A percentile compares a stretch with the other conserved stretches of the same genome.
Conservation (phyloP, 2,113 vertebrate species). For the Caracal caracal region DNA sequence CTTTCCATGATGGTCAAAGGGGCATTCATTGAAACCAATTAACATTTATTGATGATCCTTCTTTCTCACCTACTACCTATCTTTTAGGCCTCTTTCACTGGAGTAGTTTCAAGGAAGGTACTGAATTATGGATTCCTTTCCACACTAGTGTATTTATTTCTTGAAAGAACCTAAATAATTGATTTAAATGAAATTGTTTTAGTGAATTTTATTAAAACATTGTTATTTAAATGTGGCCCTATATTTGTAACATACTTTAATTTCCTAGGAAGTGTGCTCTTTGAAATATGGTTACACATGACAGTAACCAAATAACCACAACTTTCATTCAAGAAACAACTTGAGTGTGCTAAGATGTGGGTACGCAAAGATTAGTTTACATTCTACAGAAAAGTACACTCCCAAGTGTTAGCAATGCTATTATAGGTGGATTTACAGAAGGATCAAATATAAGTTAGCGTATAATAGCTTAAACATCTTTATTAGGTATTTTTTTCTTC, state of each 20-base stretch:
- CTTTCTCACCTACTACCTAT: conserved; percentile 32
- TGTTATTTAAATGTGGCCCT: background rate
- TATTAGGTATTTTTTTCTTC: too few relatives aligned
- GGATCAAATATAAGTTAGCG: background rate
- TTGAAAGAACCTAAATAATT: background rate
- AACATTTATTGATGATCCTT: background rate
- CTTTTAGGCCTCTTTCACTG: conserved; percentile 46
- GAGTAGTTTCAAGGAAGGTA: conserved; percentile 49
- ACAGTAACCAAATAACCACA: conserved; percentile 23
- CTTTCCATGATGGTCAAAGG: background rate
- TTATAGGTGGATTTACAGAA: background rate
- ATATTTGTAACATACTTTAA: conserved; percentile 28
- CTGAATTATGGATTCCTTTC: conserved; percentile 5
- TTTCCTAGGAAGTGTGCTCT: background rate
- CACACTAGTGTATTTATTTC: background rate
- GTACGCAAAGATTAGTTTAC: background rate
- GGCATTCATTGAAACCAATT: background rate
- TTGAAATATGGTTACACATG: background rate
- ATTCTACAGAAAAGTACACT: background rate
- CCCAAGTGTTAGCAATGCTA: background rate
- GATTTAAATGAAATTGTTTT: conserved; percentile 11
- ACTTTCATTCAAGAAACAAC: background rate
- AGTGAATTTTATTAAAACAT: background rate
- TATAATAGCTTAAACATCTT: background rate
- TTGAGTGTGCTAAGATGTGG: background rate